phyloP scores from a whole-genome alignment of 2,797 vertebrate species.

The Galagoides demidoff region DNA sequence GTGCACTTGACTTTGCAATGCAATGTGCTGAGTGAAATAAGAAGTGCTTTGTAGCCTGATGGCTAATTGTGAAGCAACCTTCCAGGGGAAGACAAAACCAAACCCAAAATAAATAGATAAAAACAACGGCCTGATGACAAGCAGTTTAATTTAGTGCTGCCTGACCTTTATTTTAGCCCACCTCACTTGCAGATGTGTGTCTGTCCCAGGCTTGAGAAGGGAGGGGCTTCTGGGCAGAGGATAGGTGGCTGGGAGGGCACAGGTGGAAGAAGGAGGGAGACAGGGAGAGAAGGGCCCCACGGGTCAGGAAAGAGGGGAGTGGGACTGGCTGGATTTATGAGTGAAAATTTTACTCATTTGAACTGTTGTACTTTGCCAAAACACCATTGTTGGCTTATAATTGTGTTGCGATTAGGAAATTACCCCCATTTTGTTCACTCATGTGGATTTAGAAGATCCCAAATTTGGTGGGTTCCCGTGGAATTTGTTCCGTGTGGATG shows the following conservation, averaged over 20 bases:
- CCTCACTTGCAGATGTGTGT: not conserved
- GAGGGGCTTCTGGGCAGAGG: not conserved
- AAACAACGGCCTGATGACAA: not conserved
- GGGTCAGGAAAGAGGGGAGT: not conserved
- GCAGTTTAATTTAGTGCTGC: not conserved
- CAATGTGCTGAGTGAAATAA: not conserved
- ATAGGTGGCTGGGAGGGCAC: not conserved
- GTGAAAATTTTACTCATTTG: slow-evolving; percentile 1
- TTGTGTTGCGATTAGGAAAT: not conserved
- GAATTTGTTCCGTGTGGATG: not conserved
- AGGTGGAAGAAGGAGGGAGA: not conserved
- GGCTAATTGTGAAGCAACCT: not conserved
- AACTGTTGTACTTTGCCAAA: not conserved
- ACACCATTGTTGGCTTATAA: not conserved
- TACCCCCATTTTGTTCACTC: not conserved
- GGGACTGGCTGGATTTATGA: not conserved
- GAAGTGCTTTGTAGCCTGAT: not conserved
- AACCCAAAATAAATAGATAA: not conserved
- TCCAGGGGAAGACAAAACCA: not conserved
- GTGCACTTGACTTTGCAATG: not conserved
- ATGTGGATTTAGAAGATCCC: not conserved
- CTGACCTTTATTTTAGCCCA: not conserved
- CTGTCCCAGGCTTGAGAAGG: not conserved
- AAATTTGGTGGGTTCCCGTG: not conserved
- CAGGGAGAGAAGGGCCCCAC: not conserved